Base-by-base conservation (phyloP, 1,140 invertebrate species). In the Drosophila erecta region DNA sequence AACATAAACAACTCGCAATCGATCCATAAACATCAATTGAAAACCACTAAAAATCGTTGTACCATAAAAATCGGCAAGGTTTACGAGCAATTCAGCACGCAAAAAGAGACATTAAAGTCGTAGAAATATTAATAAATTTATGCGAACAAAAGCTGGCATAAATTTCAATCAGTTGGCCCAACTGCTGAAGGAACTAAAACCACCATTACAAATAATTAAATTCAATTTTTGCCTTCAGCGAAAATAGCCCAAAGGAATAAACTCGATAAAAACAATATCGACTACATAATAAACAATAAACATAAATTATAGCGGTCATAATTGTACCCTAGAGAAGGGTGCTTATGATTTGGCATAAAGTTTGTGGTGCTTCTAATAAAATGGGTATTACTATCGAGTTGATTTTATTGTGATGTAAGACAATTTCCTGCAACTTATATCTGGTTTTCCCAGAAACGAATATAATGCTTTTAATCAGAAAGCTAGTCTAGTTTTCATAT, bases 141-240 rank as follows among this genome's bases (percentile, higher is more conserved):
- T 50, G 66, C 50, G 44, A 51, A 75, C 69, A 59, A 66, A 59
- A 43, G 46, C 59, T 65, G 56, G 56, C 57, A 81, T 75, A 81
- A 86, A 86, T 86, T 86, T 86, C 79, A 86, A 86, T 87, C 83
- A 86, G 81, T 69, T 51, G 58, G 69, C 44, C 40, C 61, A 67
- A 69, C 73, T 81, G 72, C 69, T 84, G 64, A 57, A 41, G 3
- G 17, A 10, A 35, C 54, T 10, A 30, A 10, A 30, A 10, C 30
- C 30, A 30, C 30, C 30, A 87, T 86, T 87, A 69, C 77, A 87
- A 76, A 72, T 62, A 78, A 80, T 71, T 75, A 83, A 84, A 83
- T 84, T 84, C 80, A 83, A 83, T 83, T 75, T 67, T 44, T 62
- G 65, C 15, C 15, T 15, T 14, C 40, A 44, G 47, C 35, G 35